phyloP scores from a whole-genome alignment of 1,140 invertebrate species.

The Calephelis nemesis region DNA sequence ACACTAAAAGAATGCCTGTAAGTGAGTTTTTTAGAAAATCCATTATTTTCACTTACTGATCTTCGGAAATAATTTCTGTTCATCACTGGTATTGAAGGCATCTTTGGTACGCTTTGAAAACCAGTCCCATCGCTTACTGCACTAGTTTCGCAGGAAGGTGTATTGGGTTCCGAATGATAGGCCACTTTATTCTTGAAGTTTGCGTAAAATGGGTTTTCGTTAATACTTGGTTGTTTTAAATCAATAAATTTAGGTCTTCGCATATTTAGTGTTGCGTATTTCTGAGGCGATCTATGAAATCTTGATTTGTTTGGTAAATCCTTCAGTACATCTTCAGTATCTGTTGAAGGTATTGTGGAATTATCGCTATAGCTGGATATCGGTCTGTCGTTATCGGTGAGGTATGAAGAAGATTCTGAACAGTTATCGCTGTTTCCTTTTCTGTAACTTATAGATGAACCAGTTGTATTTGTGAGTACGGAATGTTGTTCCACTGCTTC shows the following conservation, averaged over 20 bases:
- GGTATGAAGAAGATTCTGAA: constrained; percentile 72
- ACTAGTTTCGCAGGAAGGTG: constrained; percentile 54
- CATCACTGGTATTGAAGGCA: constrained; percentile 65
- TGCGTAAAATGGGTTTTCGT: constrained; percentile 67
- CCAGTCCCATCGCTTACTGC: constrained; percentile 50
- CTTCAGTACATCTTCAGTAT: constrained; percentile 73
- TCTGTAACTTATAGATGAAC: constrained; percentile 65
- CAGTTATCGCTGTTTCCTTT: constrained; percentile 73
- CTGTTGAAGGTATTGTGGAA: constrained; percentile 75
- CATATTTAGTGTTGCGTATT: constrained; percentile 73
- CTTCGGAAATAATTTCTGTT: constrained; percentile 69
- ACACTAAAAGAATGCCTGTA: constrained; percentile 76
- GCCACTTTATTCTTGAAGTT: constrained; percentile 71
- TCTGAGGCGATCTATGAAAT: constrained; percentile 75
- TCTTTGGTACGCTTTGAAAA: constrained; percentile 60
- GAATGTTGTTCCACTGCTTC: constrained; percentile 70
- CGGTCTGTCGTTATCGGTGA: constrained; percentile 72
- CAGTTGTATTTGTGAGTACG: constrained; percentile 61
- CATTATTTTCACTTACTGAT: constrained; percentile 72
- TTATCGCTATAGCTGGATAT: constrained; percentile 76
- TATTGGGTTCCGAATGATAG: constrained; percentile 76
- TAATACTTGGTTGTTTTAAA: constrained; percentile 50
- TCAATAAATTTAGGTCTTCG: constrained; percentile 76
- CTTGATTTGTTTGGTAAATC: constrained; percentile 73
- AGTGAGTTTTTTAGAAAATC: constrained; percentile 69